Evolutionary conservation across 92 coral and sea anemone species (phyloP), one percentile per base, ranked within the genome.

Genomic region (Chrysogorgia sp.): DNA sequence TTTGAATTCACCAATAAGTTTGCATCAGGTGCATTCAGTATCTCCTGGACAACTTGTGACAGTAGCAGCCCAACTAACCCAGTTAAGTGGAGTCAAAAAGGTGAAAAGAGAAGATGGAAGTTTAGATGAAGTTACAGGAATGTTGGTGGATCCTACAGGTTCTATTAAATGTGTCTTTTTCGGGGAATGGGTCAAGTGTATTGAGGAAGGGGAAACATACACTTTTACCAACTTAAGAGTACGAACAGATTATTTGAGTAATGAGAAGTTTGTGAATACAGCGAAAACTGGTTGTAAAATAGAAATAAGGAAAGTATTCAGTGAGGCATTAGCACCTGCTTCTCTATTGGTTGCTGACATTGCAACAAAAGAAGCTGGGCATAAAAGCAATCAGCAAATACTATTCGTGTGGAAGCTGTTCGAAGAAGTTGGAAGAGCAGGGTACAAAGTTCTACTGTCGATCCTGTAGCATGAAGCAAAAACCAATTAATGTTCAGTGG

Each of bases 381-480:
- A 23, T 62, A 29, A 62, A 62, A 31, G 22, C 17, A 7, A 9
- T 62, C 4, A 7, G 19, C 3, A 29, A 62, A 20, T 62, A 19
- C 68, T 62, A 12, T 22, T 7, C 19, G 17, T 62, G 68, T 25
- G 22, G 34, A 8, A 62, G 19, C 3, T 62, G 68, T 13, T 62
- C 43, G 21, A 62, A 62, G 22, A 62, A 62, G 43, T 45, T 62
- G 15, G 68, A 62, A n/a, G 68, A 62, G 22, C 3, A 23, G 12
- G 68, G 43, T 10, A 62, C 37, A 7, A 62, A 62, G 17, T 62
- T 30, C 20, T 7, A 7, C 3, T 62, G 68, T 21, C 68, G 43
- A 12, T 45, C 68, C 19, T 62, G 68, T n/a, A 62, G 34, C 68
- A 62, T 62, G 43, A 62, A 62, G 22, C 68, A 62, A 25, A 62